phyloP scores from a whole-genome alignment of 2,113 vertebrate genomes.

The Pleuronectes platessa region DNA sequence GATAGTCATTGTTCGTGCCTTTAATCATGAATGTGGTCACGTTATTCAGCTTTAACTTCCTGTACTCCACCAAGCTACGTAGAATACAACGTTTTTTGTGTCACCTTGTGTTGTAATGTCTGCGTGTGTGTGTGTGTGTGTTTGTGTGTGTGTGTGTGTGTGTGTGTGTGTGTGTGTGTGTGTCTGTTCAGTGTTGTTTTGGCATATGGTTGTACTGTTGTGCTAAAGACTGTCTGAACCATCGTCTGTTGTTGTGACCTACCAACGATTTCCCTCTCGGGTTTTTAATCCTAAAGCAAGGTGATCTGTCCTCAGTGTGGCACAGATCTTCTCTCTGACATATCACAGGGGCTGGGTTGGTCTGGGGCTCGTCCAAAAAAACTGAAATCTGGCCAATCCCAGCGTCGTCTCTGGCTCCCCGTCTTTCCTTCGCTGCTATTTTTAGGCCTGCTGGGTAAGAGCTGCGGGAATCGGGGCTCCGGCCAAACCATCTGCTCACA shows the following conservation, averaged over 20 bases:
- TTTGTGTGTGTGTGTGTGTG: background rate
- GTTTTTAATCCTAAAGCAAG: conserved; percentile 38
- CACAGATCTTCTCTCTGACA: conserved; percentile 33
- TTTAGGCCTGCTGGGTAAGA: conserved; percentile 67
- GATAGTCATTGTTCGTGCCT: conserved; percentile 62
- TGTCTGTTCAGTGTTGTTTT: conserved; percentile 9
- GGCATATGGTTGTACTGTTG: conserved; percentile 40
- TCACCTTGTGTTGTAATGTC: conserved; percentile 31
- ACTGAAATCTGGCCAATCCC: conserved; percentile 55
- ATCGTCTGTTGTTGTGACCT: conserved; percentile 37
- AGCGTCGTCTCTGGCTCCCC: conserved; percentile 43
- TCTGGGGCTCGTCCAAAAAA: conserved; percentile 23
- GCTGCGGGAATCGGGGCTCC: conserved; percentile 58
- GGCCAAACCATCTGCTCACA: conserved; percentile 73
- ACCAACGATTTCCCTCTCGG: conserved; percentile 22
- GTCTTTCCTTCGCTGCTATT: conserved; percentile 67
- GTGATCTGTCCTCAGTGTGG: conserved; percentile 27
- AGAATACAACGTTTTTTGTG: conserved; percentile 39
- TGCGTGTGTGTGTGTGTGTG: conserved; percentile 15
- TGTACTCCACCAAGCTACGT: conserved; percentile 19
- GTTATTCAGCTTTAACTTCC: conserved; percentile 54
- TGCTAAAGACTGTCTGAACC: conserved; percentile 53
- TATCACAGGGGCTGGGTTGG: conserved; percentile 36
- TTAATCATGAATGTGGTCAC: conserved; percentile 49
- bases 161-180: conserved; percentile 29